These are phyloP conservation scores for Centrocercus urophasianus DNA, from an alignment of 2,113 vertebrate genomes.

Conservation along the genomic window DNA sequence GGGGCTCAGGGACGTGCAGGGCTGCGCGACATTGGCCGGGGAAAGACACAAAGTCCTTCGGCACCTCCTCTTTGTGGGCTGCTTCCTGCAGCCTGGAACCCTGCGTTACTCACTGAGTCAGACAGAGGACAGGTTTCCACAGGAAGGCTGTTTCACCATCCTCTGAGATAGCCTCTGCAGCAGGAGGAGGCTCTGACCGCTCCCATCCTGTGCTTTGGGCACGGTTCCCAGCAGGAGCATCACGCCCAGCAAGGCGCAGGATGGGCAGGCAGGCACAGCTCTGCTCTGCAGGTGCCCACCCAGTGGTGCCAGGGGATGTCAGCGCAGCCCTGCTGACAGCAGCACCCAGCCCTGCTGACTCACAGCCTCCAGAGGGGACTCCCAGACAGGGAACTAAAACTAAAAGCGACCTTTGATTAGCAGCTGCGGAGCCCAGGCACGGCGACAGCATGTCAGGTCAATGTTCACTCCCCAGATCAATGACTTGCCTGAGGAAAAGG, in stretches of 20 bases:
- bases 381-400: constrained; percentile 16
- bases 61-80: not conserved
- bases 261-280: not conserved
- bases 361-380: not conserved
- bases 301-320: not conserved
- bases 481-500: not conserved
- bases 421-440: not conserved
- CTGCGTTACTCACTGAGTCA: not conserved
- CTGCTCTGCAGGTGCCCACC: not conserved
- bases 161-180: not conserved
- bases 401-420: constrained; percentile 37
- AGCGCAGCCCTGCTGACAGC: not conserved
- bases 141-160: not conserved
- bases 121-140: not conserved
- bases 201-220: not conserved
- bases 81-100: not conserved
- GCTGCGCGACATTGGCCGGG: not conserved
- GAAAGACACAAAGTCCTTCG: not conserved
- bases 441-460: constrained; percentile 65
- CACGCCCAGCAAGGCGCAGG: not conserved
- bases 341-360: not conserved
- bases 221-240: not conserved
- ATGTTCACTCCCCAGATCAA: constrained; percentile 72
- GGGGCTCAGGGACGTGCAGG: not conserved
- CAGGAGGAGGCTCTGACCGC: not conserved